Percentiles rank a stretch among this genome's conserved stretches.
Conservation (phyloP, 2,113 vertebrate genomes). For the Corythoichthys intestinalis region DNA sequence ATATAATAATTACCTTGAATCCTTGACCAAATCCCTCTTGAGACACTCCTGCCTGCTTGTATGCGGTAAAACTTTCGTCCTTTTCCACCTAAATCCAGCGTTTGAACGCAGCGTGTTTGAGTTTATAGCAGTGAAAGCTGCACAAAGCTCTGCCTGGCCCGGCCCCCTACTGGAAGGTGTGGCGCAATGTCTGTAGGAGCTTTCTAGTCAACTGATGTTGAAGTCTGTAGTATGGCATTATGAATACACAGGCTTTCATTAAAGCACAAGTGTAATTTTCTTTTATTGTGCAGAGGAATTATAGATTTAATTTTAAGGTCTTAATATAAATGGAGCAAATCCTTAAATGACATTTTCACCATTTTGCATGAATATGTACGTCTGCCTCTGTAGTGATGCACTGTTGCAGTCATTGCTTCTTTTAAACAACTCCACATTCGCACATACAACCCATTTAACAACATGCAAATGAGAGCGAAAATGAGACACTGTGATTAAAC, state of each 20-base stretch:
- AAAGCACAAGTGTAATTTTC: not conserved
- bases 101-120: no score
- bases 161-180: no score
- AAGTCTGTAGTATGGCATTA: not conserved
- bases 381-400: not conserved
- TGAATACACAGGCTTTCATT: not conserved
- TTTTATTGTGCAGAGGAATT: not conserved
- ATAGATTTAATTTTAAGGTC: not conserved
- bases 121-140: no score
- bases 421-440: not conserved
- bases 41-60: no score
- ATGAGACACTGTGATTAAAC: conserved; percentile 3
- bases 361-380: conserved; percentile 11
- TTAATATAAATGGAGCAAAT: not conserved
- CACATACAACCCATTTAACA: not conserved
- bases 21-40: no score
- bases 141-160: no score
- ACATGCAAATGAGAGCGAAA: conserved; percentile 2
- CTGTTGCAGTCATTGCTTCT: not conserved
- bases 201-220: not conserved
- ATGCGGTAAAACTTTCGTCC: no score
- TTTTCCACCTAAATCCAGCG: no score
- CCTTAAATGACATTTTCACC: conserved; percentile 20
- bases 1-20: no score
- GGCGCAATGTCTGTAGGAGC: no score